Percentiles rank a stretch among this genome's conserved stretches.
Evolutionary conservation across 30 jellyfish, hydroid and myxozoan genomes (phyloP).

Genomic region (Phacellophora camtschatica): DNA sequence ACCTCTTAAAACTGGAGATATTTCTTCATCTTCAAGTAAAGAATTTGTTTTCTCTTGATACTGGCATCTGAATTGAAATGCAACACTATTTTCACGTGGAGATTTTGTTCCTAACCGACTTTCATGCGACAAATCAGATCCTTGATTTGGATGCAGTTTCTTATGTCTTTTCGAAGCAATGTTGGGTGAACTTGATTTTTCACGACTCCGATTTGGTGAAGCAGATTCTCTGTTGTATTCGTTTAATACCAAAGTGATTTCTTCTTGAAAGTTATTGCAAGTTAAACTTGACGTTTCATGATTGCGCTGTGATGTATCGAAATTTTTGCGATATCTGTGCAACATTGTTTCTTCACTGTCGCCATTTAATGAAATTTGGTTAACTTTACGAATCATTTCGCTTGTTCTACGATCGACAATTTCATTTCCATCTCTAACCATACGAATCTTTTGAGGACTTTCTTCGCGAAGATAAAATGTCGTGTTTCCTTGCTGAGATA

Average conservation of each 20-base stretch:
- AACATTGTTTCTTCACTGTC: too few relatives aligned
- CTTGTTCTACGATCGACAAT: too few relatives aligned
- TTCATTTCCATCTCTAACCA: too few relatives aligned
- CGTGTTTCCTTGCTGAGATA: too few relatives aligned
- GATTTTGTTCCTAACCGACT: neutral
- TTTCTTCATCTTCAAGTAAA: too few relatives aligned
- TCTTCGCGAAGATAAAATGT: too few relatives aligned
- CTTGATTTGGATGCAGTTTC: neutral
- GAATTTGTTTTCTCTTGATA: too few relatives aligned
- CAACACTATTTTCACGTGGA: neutral
- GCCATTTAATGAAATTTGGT: too few relatives aligned
- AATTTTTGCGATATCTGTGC: neutral
- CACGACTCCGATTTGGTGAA: neutral
- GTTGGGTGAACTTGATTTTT: neutral
- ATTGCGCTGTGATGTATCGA: neutral
- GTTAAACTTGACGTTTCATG: neutral
- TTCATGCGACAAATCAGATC: slow-evolving; percentile 9
- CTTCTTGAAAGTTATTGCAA: neutral
- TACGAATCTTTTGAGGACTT: too few relatives aligned
- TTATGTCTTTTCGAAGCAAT: neutral
- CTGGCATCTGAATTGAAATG: neutral
- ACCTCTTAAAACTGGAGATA: too few relatives aligned
- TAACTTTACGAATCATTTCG: too few relatives aligned
- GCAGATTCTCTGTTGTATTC: neutral
- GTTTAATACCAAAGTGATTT: neutral